A percentile compares a stretch with the other conserved stretches of the same genome.
These are phyloP conservation scores for Diorhabda sublineata DNA, from an alignment of 1,140 invertebrate genomes.

Conservation along the genomic window DNA sequence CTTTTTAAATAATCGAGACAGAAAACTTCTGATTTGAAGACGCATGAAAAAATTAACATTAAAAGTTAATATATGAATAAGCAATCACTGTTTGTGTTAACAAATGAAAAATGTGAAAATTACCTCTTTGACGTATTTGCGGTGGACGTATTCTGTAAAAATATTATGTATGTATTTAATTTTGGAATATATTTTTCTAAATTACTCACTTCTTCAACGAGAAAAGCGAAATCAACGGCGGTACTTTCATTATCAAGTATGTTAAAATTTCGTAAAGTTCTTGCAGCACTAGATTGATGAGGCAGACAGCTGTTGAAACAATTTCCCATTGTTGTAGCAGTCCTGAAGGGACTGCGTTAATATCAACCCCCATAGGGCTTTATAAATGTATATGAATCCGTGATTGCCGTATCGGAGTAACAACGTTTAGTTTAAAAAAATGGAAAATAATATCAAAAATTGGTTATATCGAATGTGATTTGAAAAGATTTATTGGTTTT, in stretches of 20 bases:
- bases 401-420: constrained; percentile 19
- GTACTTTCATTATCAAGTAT: constrained; percentile 31
- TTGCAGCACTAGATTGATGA: constrained; percentile 32
- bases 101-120: not conserved
- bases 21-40: constrained; percentile 12
- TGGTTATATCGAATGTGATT: not conserved
- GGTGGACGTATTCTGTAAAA: constrained; percentile 12
- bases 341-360: constrained; percentile 41
- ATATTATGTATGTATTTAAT: constrained; percentile 3
- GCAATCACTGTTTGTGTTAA: constrained; percentile 1
- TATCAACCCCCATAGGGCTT: constrained; percentile 42
- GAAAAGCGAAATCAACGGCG: constrained; percentile 37
- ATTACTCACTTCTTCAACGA: constrained; percentile 39
- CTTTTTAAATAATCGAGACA: constrained; percentile 19
- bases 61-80: not conserved
- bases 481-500: no score
- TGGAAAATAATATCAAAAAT: not conserved
- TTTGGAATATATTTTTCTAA: not conserved
- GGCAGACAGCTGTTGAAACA: constrained; percentile 52
- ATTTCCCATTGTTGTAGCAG: constrained; percentile 50
- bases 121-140: constrained; percentile 8
- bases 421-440: constrained; percentile 2
- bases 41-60: constrained; percentile 16
- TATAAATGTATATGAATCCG: constrained; percentile 30
- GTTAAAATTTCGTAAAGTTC: constrained; percentile 28